Base-by-base conservation (phyloP, 2,888 invertebrate genomes). In the Tinea trinotella region DNA sequence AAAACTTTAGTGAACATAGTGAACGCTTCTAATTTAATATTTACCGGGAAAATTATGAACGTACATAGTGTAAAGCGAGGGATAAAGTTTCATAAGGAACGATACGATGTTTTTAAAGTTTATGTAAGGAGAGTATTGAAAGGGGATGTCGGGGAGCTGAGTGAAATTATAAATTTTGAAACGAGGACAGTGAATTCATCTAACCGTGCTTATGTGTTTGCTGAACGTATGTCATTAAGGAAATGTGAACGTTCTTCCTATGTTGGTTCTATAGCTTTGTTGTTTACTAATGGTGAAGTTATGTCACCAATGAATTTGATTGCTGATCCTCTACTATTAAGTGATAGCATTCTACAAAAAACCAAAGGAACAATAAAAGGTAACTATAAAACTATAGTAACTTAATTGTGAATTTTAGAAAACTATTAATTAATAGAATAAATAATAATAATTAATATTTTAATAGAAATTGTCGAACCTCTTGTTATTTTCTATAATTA, bases 11-110 rank as follows among this genome's bases (percentile, higher is more conserved):
- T 17, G n/a, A 50, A 50, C 24, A 24, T 20, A 3, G 50, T 50
- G 62, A 64, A 67, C 56, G 66, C 72, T 55, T 83, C 87, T 19
- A 77, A 79, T 64, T 84, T 76, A 62, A 82, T 87, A 71, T 85
- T 87, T 62, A 85, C 85, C 18, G 87, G 85, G 53, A 87, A 87
- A 80, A 82, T 87, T 64, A 78, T 81, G 48, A 73, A 72, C 61
- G 74, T 76, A 56, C 69, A 70, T 58, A 74, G 68, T 61, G 67
- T 70, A 55, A 76, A 68, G 58, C 68, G 71, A 13, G 59, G 58
- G 24, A 58, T 56, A 55, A 73, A 73, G 56, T 74, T 72, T 64
- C 66, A 62, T 56, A 76, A 68, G 61, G 68, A 64, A 56, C 53
- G 53, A 7, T 40, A 40, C 20, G 75, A 71, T 64, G 67, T 85